Evolutionary conservation across 1,140 invertebrate species (phyloP), one percentile per base, ranked within the genome.

Genomic region (Drosophila insularis): DNA sequence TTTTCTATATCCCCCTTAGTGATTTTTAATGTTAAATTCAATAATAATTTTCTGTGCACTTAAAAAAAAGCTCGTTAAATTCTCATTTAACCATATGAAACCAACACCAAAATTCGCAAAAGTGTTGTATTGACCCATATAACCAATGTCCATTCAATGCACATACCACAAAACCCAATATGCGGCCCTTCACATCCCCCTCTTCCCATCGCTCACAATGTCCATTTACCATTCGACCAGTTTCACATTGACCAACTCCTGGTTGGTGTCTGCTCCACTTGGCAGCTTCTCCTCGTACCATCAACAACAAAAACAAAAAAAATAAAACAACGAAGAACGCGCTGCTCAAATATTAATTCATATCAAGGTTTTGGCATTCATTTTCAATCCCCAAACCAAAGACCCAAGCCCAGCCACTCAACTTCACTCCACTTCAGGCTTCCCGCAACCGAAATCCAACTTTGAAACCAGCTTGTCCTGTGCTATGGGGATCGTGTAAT

Each of bases 271-370:
- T 56, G 81, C 65, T 68, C 63, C 69, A 78, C 56, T 86, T 78
- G 78, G 74, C 74, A 81, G 62, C 68, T 43, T 50, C 43, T 46
- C 43, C 14, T 58, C 13, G 14, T 58, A 32, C 55, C 32, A 35
- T 35, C 55, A 58, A 32, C 27, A 31, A 37, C 35, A 6, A 56
- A 17, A 58, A 58, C 17, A 3, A 37, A 37, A 37, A 37, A 58
- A 58, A 58, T n/a, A 56, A 27, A 14, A 8, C 31, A 5, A 17
- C 4, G 27, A 14, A 17, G 27, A 14, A n/a, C 59, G 43, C 63
- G 50, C 73, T 84, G 77, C 70, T 89, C 84, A 87, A 87, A 87
- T 87, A 87, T 87, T 87, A 87, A 87, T 89, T 89, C 84, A 89
- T 89, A 89, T 89, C 84, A 89, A 87, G 84, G 84, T 84, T 87